These are phyloP conservation scores for Scaeva pyrastri DNA, from an alignment of 2,888 invertebrate genomes.

Conservation along the genomic window DNA sequence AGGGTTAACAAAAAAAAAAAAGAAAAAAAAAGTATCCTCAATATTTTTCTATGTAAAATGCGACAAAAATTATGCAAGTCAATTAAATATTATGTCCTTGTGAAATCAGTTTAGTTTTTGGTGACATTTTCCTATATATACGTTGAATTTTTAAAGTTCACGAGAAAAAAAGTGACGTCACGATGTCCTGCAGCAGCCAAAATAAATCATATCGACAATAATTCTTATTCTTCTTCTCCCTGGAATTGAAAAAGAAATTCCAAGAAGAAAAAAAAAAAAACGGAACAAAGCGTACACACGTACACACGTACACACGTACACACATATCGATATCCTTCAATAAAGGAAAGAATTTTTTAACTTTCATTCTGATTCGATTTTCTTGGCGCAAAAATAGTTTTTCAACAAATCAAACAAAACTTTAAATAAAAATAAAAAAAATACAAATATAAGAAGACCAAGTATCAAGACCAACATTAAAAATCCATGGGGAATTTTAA, in stretches of 20 bases:
- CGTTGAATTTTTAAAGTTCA: neutral
- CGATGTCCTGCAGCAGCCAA: neutral
- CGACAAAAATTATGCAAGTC: constrained; percentile 16
- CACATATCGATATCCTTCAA: constrained; percentile 48
- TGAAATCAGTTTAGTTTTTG: neutral
- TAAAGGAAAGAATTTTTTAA: constrained; percentile 25
- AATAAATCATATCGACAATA: constrained; percentile 24
- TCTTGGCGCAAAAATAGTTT: constrained; percentile 50
- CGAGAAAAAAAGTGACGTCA: constrained; percentile 8
- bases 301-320: no score
- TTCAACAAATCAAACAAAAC: constrained; percentile 40
- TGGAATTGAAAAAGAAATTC: constrained; percentile 1
- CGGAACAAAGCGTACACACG: neutral
- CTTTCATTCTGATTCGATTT: constrained; percentile 37
- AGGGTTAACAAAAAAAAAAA: neutral
- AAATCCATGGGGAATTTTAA: constrained; percentile 25
- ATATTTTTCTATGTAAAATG: neutral
- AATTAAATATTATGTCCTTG: constrained; percentile 12
- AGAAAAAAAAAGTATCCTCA: neutral
- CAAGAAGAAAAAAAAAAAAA: neutral
- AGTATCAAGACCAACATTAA: neutral
- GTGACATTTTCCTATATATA: neutral
- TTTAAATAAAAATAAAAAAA: neutral
- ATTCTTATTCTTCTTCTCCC: constrained; percentile 1
- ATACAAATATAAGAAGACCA: no score